Percentiles rank a stretch among this genome's conserved stretches.
Conservation (phyloP, 2,888 invertebrate species). For the Polydrusus pterygomalis region DNA sequence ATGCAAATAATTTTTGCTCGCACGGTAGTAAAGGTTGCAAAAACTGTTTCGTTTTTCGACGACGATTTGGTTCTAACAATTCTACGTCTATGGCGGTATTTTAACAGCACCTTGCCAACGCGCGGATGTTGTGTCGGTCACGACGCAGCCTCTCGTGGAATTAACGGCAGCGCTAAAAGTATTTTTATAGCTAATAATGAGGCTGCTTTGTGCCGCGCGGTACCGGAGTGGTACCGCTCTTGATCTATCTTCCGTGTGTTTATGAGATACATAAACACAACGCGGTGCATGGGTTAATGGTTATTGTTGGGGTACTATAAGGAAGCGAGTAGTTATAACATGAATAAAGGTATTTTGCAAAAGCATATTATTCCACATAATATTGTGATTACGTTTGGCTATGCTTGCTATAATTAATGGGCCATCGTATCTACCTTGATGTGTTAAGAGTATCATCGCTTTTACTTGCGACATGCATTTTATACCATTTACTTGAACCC, state of each 20-base stretch:
- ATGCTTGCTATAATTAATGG: no score
- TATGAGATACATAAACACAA: constrained; percentile 24
- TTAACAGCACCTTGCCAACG: no score
- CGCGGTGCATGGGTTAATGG: neutral
- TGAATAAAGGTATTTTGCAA: neutral
- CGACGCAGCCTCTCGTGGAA: constrained; percentile 1
- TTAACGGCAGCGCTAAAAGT: constrained; percentile 35
- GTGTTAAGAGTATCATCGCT: no score
- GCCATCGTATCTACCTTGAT: no score
- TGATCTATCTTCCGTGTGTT: constrained; percentile 35
- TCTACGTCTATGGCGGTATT: no score
- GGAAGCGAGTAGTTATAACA: neutral
- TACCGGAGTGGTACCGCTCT: neutral
- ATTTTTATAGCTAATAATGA: constrained; percentile 36
- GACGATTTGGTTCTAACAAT: no score
- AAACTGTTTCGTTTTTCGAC: no score
- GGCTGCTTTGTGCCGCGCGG: constrained; percentile 25
- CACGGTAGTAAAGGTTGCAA: no score
- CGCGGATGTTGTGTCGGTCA: no score
- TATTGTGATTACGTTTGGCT: neutral
- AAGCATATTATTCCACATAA: neutral
- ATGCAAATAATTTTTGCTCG: no score
- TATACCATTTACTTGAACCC: no score
- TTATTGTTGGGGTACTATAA: constrained; percentile 12
- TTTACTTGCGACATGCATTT: no score